Conservation (phyloP, 2,113 vertebrate species). For the Piaya cayana region DNA sequence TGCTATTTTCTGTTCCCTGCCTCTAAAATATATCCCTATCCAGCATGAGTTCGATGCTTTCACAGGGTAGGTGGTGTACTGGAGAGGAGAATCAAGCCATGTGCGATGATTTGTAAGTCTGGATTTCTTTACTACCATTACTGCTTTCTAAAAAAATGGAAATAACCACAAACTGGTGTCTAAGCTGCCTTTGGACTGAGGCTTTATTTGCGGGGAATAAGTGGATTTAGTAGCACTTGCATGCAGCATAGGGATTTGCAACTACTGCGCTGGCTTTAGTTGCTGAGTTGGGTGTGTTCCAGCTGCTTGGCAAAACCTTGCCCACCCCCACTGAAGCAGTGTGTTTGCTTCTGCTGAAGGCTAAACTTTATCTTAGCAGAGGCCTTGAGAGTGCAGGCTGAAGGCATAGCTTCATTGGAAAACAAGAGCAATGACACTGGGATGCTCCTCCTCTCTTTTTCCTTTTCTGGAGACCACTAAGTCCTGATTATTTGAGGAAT, state of each 20-base stretch:
- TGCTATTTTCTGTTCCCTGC: background rate
- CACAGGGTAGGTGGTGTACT: background rate
- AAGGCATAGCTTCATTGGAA: conserved; percentile 41
- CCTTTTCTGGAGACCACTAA: conserved; percentile 14
- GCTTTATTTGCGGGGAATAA: conserved; percentile 11
- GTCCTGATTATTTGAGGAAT: background rate
- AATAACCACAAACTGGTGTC: background rate
- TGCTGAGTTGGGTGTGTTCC: conserved; percentile 48
- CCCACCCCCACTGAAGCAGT: conserved; percentile 18
- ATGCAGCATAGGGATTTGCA: background rate
- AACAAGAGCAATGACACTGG: conserved; percentile 33
- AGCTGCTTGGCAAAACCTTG: conserved; percentile 49
- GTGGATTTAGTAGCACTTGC: background rate
- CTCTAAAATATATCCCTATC: background rate
- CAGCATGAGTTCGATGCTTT: background rate
- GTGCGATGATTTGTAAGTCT: background rate
- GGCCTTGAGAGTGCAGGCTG: background rate
- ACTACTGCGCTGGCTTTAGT: background rate
- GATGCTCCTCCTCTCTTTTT: background rate
- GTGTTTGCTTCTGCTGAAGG: conserved; percentile 30
- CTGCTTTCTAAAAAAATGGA: background rate
- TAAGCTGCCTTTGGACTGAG: background rate
- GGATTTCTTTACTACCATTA: background rate
- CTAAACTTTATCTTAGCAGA: conserved; percentile 58
- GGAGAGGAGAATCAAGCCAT: background rate